phyloP scores from a whole-genome alignment of 53 echinoderm and acorn worm species.

The Temnopleurus reevesii region DNA sequence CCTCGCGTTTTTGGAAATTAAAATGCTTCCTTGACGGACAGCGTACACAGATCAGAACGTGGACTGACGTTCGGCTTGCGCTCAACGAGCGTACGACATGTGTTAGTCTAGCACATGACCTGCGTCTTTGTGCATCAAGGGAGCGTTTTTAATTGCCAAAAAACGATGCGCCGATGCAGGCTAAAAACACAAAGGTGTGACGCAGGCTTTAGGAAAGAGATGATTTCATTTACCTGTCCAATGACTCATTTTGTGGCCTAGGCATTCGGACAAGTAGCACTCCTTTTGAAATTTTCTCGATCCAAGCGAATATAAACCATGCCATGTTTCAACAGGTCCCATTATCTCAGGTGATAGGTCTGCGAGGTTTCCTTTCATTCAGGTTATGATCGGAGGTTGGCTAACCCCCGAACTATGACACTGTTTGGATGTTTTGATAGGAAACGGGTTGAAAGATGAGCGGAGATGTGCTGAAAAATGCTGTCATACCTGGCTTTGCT shows the following conservation, averaged over 20 bases:
- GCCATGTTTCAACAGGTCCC: constrained; percentile 33
- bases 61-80: too few relatives aligned
- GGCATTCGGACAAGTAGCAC: not conserved
- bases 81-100: too few relatives aligned
- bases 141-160: too few relatives aligned
- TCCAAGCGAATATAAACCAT: constrained; percentile 19
- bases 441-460: constrained; percentile 43
- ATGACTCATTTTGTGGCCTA: not conserved
- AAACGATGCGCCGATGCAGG: too few relatives aligned
- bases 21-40: too few relatives aligned
- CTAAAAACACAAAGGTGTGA: not conserved
- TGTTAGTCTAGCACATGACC: too few relatives aligned
- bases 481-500: not conserved
- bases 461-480: constrained; percentile 35
- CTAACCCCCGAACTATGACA: constrained; percentile 25
- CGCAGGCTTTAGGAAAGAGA: too few relatives aligned
- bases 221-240: not conserved
- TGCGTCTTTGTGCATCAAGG: too few relatives aligned
- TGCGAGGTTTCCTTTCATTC: not conserved
- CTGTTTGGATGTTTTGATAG: constrained; percentile 43
- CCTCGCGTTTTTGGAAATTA: too few relatives aligned
- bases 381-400: not conserved
- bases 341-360: constrained; percentile 25
- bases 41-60: too few relatives aligned
- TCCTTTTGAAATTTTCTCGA: not conserved